Evolutionary conservation across 2,888 invertebrate genomes (phyloP), one percentile per base, ranked within the genome.

Genomic region (Calliopum simillimum): DNA sequence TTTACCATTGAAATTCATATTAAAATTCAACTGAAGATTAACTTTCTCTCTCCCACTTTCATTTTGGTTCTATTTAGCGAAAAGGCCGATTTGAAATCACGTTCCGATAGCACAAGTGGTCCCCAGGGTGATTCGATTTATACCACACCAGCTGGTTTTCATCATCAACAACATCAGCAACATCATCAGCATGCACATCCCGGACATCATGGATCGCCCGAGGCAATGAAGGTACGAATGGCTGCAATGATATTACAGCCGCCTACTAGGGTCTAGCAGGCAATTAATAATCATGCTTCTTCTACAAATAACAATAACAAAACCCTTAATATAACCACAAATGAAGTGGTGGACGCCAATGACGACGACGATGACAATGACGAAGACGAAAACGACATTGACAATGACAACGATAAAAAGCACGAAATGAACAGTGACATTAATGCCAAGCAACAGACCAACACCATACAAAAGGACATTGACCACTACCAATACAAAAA

Each of bases 241-340:
- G 94, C 94, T 84, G 94, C 95, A 86, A 93, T 94, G 89, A 93
- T 94, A 88, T 89, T 94, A 87, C 94, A 94, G 89, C 93, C 94
- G 81, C 94, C 95, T 87, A 94, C 94, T 88, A 92, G 93, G 89
- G 94, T 93, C 86, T 86, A 86, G 86, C 86, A 86, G 86, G 86
- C 86, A 86, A 84, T 85, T 82, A 84, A 82, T 82, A 81, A 79
- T 79, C 76, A 74, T 73, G 75, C 76, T 49, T 71, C 62, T 51
- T 70, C 33, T 62, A 71, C 71, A 49, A 78, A 73, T 41, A 79
- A 75, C 68, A 73, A 76, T 69, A 79, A 76, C 72, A 75, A 72
- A 63, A 70, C 67, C 62, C 74, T 61, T 58, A 74, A 69, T 71
- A 62, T 59, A 41, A 68, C 59, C 33, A 71, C 70, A 25, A 76